phyloP scores from a whole-genome alignment of 2,113 vertebrate genomes.

The Microcebus jonahi region DNA sequence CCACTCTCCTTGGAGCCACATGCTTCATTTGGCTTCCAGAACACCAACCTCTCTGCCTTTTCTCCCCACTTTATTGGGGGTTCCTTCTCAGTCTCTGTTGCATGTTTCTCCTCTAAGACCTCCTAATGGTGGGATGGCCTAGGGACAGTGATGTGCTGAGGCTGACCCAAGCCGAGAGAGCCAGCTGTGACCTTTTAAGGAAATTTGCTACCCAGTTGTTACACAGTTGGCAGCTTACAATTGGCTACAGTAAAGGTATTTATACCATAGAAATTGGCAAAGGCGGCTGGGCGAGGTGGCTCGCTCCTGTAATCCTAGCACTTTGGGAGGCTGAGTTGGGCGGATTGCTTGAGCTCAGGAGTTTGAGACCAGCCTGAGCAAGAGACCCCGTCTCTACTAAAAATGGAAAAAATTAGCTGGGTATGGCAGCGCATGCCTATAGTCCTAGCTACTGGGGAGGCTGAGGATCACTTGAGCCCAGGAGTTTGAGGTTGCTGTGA shows the following conservation, averaged over 20 bases:
- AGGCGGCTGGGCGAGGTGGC: too few species aligned
- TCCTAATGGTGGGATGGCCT: neutral
- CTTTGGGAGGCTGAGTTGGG: too few species aligned
- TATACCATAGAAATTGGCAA: neutral
- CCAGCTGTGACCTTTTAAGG: neutral
- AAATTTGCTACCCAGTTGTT: neutral
- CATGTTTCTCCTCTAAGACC: neutral
- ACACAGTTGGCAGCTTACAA: neutral
- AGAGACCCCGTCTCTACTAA: too few species aligned
- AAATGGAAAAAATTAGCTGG: too few species aligned
- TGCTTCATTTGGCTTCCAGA: neutral
- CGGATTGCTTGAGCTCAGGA: too few species aligned
- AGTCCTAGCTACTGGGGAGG: too few species aligned
- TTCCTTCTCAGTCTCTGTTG: too few species aligned
- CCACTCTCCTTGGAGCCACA: neutral
- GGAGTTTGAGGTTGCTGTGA: too few species aligned
- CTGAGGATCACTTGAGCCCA: too few species aligned
- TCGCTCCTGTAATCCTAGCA: too few species aligned
- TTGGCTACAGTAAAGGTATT: neutral
- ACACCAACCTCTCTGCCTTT: neutral
- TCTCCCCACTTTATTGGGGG: neutral
- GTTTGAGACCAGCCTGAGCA: too few species aligned
- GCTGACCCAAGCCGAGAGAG: neutral
- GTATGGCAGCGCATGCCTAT: too few species aligned
- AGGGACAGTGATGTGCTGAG: neutral